phyloP scores from a whole-genome alignment of 1,140 invertebrate species.

The Trichonephila clavata region DNA sequence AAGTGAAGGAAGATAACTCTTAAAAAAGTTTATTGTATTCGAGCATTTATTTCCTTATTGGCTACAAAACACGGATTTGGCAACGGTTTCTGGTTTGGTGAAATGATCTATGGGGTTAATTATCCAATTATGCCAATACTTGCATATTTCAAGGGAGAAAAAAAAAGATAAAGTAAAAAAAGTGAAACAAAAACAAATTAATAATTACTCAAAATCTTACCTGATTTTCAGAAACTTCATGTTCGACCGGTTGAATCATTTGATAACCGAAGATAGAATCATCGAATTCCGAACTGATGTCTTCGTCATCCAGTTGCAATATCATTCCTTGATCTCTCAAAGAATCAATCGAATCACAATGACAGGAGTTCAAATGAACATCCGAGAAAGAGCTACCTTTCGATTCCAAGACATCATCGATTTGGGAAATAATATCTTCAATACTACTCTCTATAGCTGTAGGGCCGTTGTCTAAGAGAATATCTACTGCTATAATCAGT shows the following conservation, averaged over 20 bases:
- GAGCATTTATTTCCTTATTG: too few species aligned
- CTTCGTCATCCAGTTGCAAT: neutral
- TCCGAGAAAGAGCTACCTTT: neutral
- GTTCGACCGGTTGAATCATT: neutral
- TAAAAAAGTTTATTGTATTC: too few species aligned
- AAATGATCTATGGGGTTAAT: too few species aligned
- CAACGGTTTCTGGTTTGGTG: too few species aligned
- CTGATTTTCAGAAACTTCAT: neutral
- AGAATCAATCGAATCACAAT: neutral
- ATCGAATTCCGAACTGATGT: neutral
- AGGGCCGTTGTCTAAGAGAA: neutral
- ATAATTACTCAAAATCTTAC: neutral
- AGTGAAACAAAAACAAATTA: neutral
- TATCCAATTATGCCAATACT: too few species aligned
- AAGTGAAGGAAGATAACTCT: too few species aligned
- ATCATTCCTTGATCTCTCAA: neutral
- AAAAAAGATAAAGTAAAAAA: too few species aligned
- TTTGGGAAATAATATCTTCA: neutral
- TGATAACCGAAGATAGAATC: neutral
- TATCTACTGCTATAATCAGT: neutral
- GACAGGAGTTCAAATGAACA: neutral
- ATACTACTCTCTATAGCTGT: neutral
- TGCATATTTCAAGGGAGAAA: too few species aligned
- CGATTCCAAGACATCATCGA: neutral
- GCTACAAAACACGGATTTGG: too few species aligned